Evolutionary conservation across 2,113 vertebrate species (phyloP).

Genomic region (Centropus unirufus): DNA sequence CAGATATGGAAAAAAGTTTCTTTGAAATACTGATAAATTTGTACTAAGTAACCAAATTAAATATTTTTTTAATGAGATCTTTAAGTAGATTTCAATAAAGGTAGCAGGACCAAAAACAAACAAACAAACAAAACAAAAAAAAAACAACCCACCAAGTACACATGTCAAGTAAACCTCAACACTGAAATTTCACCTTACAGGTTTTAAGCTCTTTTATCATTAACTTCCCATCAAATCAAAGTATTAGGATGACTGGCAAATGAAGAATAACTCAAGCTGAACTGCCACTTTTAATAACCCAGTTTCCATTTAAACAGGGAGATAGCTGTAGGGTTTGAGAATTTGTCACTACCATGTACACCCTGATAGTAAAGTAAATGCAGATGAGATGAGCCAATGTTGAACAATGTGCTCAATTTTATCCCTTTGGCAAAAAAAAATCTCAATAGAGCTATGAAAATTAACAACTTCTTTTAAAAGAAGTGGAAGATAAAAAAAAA

Average conservation of each 20-base stretch:
- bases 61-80: not conserved
- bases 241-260: slow-evolving; percentile 3
- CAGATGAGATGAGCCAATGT: not conserved
- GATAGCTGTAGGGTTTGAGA: not conserved
- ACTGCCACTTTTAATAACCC: slow-evolving; percentile 61
- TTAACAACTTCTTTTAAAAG: not conserved
- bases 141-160: not conserved
- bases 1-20: not conserved
- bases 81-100: not conserved
- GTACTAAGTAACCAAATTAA: not conserved
- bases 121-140: not conserved
- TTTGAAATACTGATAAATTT: not conserved
- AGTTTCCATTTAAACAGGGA: slow-evolving; percentile 26
- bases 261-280: slow-evolving; percentile 34
- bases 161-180: not conserved
- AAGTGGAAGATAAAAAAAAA: not conserved
- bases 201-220: not conserved
- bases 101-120: not conserved
- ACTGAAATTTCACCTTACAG: slow-evolving; percentile 3
- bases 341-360: slow-evolving; percentile 39
- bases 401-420: not conserved
- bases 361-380: slow-evolving; percentile 12
- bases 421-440: not conserved
- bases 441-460: not conserved
- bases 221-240: not conserved